Evolutionary conservation across 2,888 invertebrate species (phyloP), one percentile per base, ranked within the genome.

Genomic region (Ectropis crepuscularia): DNA sequence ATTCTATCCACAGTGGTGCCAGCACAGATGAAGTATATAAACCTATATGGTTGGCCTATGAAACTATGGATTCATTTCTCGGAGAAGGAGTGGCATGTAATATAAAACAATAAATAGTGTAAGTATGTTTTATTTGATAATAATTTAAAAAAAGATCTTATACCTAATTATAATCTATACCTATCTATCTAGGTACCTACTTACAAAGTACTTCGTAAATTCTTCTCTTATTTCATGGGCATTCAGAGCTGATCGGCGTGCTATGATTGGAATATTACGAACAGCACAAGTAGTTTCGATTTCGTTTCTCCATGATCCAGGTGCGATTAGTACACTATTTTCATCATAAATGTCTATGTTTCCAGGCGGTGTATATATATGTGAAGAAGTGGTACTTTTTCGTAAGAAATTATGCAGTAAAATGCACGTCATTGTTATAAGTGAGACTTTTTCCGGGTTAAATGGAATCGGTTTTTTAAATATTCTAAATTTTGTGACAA

Each of bases 291-390:
- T 53, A n/a, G 51, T 53, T 42, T 60, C 53, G 39, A 59, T 38
- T 50, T 54, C 48, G 38, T 28, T 16, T 61, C 57, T 63, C 68
- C 73, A 72, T n/a, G 72, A 68, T n/a, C 73, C 73, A 39, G 70
- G 65, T 45, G 53, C 6, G 5, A 57, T 46, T 57, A 71, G 38
- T 46, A 65, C 11, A 41, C 59, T 43, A 49, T 67, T 61, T 39
- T 61, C 59, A 51, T 68, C 69, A 66, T 69, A 69, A 12, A 7
- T 45, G 49, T 76, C 73, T 6, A 74, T 51, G n/a, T 65, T 68
- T 42, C 72, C 72, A 11, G 70, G 65, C 9, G 73, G 76, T 62
- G 67, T 68, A 65, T 71, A 70, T 6, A 70, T 65, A 6, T 57
- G 61, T 62, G 59, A 59, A 38, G 67, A 70, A 38, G 67, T 71